phyloP scores from a whole-genome alignment of 2,797 vertebrate species.

The Xyrichtys novacula region DNA sequence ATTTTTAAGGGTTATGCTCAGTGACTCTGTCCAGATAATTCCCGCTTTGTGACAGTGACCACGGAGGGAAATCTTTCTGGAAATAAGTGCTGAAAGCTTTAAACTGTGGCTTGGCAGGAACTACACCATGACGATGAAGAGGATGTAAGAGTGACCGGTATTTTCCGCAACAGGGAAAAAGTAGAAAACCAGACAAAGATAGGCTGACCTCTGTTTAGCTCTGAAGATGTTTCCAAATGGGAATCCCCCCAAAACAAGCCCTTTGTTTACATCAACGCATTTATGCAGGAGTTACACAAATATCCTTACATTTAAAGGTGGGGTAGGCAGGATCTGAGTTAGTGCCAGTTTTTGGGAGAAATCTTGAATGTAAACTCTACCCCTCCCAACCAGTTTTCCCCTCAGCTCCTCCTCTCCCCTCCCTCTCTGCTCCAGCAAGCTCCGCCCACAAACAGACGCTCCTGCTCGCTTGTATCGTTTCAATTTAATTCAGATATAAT shows the following conservation, averaged over 20 bases:
- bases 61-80: conserved; percentile 8
- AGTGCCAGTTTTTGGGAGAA: no score
- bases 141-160: conserved; percentile 1
- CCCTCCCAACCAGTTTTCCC: no score
- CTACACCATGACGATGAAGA: conserved; percentile 5
- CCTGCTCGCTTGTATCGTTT: no score
- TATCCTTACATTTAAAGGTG: no score
- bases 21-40: conserved; percentile 14
- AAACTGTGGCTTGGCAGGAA: conserved; percentile 20
- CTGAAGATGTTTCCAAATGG: conserved; percentile 40
- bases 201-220: conserved; percentile 6
- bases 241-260: no score
- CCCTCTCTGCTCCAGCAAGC: no score
- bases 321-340: no score
- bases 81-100: conserved; percentile 22
- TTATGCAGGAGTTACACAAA: conserved; percentile 38
- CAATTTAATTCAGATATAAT: no score
- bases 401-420: no score
- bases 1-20: conserved; percentile 4
- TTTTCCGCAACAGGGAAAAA: conserved; percentile 15
- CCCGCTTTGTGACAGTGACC: conserved; percentile 31
- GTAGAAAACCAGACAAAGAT: conserved; percentile 8
- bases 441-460: no score
- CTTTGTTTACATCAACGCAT: conserved; percentile 26
- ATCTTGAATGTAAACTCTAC: no score